Conservation (phyloP, 2,888 invertebrate genomes). For the Dryococelus australis region DNA sequence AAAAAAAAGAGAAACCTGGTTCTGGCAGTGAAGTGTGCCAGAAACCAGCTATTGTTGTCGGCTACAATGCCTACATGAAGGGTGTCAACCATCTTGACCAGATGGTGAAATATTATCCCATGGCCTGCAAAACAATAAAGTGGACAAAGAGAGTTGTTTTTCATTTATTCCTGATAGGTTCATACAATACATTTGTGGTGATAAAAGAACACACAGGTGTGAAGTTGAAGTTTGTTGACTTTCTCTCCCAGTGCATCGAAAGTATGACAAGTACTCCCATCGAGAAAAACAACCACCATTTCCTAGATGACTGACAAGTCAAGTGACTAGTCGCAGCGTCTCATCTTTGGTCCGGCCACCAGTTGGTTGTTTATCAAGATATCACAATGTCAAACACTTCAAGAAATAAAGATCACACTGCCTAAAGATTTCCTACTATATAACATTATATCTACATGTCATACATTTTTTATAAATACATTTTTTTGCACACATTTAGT, state of each 20-base stretch:
- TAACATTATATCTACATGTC: too few species aligned
- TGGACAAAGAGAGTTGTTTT: not conserved
- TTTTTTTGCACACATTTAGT: too few species aligned
- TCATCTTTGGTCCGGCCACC: not conserved
- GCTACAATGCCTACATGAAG: conserved; percentile 5
- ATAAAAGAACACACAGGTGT: not conserved
- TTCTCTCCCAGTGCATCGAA: not conserved
- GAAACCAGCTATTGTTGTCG: not conserved
- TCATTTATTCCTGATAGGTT: not conserved
- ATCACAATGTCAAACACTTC: too few species aligned
- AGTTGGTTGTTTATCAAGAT: not conserved
- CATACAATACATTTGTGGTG: not conserved
- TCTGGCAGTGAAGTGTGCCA: not conserved
- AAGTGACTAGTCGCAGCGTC: not conserved
- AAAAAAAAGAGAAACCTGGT: not conserved
- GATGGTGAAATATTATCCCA: not conserved
- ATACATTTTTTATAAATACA: too few species aligned
- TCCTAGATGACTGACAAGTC: not conserved
- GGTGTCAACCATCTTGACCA: not conserved
- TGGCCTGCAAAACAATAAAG: not conserved
- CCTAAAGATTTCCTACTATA: too few species aligned
- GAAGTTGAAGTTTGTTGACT: not conserved
- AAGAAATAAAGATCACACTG: too few species aligned
- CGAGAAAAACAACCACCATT: not conserved
- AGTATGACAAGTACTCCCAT: not conserved